Percentiles rank a stretch among this genome's conserved stretches.
Evolutionary conservation across 1,140 invertebrate species (phyloP).

Genomic region (Rhopalosiphum maidis): DNA sequence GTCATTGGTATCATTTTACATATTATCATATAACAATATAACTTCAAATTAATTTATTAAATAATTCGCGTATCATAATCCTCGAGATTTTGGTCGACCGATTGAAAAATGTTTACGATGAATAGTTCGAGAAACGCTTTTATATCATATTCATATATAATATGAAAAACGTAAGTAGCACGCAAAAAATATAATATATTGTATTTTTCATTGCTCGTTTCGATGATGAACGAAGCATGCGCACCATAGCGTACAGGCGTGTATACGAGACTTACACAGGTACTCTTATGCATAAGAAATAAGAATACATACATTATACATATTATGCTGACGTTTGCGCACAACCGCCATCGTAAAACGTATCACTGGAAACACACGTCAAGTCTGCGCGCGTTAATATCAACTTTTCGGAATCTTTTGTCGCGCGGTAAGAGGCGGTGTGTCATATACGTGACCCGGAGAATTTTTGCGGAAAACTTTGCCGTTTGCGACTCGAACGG

Average conservation of each 20-base stretch:
- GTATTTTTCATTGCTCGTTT: neutral
- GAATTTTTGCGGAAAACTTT: slow-evolving; percentile 44
- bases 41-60: too few relatives aligned
- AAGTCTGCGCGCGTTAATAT: neutral
- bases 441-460: neutral
- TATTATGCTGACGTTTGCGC: neutral
- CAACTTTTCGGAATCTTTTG: slow-evolving; percentile 22
- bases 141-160: neutral
- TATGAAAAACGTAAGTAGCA: neutral
- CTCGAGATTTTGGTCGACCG: neutral
- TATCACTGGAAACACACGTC: neutral
- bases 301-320: neutral
- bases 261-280: neutral
- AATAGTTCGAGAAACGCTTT: neutral
- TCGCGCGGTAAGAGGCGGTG: neutral
- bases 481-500: neutral
- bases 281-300: neutral
- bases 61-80: neutral
- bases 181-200: neutral
- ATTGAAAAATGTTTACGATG: neutral
- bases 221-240: neutral
- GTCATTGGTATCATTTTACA: too few relatives aligned
- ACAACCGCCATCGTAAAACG: neutral
- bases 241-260: neutral
- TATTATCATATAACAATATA: too few relatives aligned